A percentile compares a stretch with the other conserved stretches of the same genome.
Conservation (phyloP, 2,797 vertebrate genomes). For the Liasis olivaceus region DNA sequence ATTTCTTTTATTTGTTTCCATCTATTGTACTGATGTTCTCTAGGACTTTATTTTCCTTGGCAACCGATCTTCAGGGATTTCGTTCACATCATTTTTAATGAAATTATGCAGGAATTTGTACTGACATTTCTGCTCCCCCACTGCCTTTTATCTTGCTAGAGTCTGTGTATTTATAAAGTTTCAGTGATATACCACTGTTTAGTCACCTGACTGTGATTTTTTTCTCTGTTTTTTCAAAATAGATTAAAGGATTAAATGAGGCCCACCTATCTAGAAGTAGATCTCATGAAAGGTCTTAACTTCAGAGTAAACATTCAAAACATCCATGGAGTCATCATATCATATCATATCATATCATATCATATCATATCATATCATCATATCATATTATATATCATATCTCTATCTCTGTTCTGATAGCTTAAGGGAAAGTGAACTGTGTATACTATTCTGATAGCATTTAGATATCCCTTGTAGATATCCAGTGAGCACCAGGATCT, state of each 20-base stretch:
- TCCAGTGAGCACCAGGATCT: neutral
- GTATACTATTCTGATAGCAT: neutral
- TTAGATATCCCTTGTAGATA: neutral
- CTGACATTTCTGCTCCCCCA: conserved; percentile 10
- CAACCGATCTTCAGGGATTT: conserved; percentile 51
- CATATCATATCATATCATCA: neutral
- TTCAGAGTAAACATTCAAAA: neutral
- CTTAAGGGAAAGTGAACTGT: neutral
- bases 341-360: neutral
- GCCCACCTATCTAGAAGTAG: neutral
- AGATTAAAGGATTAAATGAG: neutral
- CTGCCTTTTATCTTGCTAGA: neutral
- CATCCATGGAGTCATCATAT: neutral
- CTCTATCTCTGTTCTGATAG: neutral
- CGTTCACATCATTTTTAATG: conserved; percentile 47
- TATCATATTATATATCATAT: neutral
- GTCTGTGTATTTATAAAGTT: accelerated
- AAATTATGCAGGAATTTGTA: conserved; percentile 28
- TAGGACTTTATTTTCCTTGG: conserved; percentile 58
- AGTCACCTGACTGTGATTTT: neutral
- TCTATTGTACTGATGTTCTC: conserved; percentile 34
- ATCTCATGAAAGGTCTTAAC: neutral
- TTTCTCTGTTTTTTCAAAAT: neutral
- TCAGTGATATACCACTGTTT: accelerated
- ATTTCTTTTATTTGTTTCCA: conserved; percentile 38